Percentiles rank a stretch among this genome's conserved stretches.
Evolutionary conservation across 2,113 vertebrate genomes (phyloP).

Genomic region (Arizona elegans): DNA sequence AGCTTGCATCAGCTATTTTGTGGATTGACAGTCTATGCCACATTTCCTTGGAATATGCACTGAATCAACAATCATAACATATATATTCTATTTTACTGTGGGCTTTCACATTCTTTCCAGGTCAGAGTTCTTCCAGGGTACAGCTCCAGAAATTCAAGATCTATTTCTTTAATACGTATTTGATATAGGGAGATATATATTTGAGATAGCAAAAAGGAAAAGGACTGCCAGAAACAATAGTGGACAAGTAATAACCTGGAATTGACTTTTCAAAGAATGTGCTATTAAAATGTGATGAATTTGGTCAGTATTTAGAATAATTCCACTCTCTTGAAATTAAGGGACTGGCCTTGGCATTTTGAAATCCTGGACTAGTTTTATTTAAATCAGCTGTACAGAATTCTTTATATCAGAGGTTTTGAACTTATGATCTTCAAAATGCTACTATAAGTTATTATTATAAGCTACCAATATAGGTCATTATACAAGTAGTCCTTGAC

Average conservation of each 20-base stretch:
- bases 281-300: neutral
- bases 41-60: neutral
- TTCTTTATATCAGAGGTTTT: neutral
- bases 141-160: neutral
- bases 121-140: neutral
- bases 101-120: neutral
- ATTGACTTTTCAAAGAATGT: neutral
- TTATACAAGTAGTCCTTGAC: neutral
- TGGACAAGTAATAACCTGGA: neutral
- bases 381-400: neutral
- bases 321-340: neutral
- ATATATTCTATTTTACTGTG: neutral
- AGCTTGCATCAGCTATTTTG: neutral
- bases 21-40: neutral
- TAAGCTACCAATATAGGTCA: neutral
- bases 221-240: neutral
- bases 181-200: neutral
- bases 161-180: neutral
- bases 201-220: neutral
- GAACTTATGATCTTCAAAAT: neutral
- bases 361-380: neutral
- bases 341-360: neutral
- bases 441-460: neutral
- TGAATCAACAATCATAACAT: neutral
- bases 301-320: neutral